Conservation (phyloP, 2,888 invertebrate species). For the Rotaria macrura region DNA sequence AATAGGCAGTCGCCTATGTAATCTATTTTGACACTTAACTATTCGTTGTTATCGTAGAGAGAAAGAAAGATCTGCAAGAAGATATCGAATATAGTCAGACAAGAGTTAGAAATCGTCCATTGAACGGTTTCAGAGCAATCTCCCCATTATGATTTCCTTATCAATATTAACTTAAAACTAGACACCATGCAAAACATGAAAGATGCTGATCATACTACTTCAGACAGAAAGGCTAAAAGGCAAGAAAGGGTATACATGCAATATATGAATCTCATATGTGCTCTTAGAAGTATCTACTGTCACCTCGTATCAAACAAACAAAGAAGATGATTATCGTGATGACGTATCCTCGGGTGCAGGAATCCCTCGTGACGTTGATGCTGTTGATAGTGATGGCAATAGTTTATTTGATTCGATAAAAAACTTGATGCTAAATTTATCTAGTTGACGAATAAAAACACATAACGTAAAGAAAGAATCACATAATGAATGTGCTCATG, state of each 20-base stretch:
- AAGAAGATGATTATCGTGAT: not conserved
- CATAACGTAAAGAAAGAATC: not conserved
- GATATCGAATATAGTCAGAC: not conserved
- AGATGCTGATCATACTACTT: not conserved
- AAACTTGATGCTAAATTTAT: not conserved
- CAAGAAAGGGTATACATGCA: not conserved
- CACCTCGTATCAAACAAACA: not conserved
- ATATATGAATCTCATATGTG: not conserved
- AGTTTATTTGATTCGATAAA: too few species aligned
- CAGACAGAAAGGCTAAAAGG: not conserved
- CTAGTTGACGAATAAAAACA: not conserved
- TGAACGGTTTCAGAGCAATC: not conserved
- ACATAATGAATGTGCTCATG: not conserved
- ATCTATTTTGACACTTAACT: too few species aligned
- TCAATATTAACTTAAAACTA: not conserved
- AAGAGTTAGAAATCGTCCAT: not conserved
- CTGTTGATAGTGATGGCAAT: not conserved
- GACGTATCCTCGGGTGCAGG: not conserved
- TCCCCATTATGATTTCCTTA: not conserved
- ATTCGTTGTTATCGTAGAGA: not conserved
- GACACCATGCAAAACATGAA: not conserved
- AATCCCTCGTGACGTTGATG: not conserved
- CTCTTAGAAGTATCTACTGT: not conserved
- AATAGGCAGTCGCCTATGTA: too few species aligned
- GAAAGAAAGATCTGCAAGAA: not conserved